These are phyloP conservation scores for Agrochola lota DNA, from an alignment of 2,888 invertebrate species.

Conservation along the genomic window DNA sequence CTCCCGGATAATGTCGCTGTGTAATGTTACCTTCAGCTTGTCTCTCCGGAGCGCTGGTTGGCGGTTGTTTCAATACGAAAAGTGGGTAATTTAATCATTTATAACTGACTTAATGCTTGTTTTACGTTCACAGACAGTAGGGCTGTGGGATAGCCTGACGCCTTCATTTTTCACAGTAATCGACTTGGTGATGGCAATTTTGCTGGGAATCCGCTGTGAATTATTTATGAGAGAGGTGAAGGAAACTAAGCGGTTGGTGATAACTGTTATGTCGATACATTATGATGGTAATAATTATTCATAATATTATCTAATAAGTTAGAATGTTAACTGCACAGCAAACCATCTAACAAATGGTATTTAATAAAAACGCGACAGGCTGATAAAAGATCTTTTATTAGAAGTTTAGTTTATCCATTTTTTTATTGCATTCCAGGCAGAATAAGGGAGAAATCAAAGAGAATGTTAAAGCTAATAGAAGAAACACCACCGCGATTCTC, in stretches of 20 bases:
- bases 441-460: slow-evolving; percentile 78
- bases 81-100: background rate
- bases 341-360: background rate
- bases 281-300: slow-evolving; percentile 70
- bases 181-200: slow-evolving; percentile 67
- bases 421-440: slow-evolving; percentile 73
- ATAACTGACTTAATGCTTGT: background rate
- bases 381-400: background rate
- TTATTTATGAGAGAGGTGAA: slow-evolving; percentile 76
- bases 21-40: too few relatives aligned
- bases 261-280: slow-evolving; percentile 75
- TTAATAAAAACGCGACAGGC: background rate
- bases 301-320: background rate
- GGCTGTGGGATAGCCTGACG: slow-evolving; percentile 59
- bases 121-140: slow-evolving; percentile 50
- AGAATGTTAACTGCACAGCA: background rate
- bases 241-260: slow-evolving; percentile 76
- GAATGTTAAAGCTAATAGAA: slow-evolving; percentile 79
- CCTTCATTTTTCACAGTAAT: slow-evolving; percentile 64
- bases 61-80: background rate
- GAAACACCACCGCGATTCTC: slow-evolving; percentile 76
- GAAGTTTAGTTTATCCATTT: background rate
- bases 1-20: too few relatives aligned
- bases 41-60: too few relatives aligned
- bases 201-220: slow-evolving; percentile 75